Percentiles rank a stretch among this genome's conserved stretches.
Conservation (phyloP, 2,113 vertebrate species). For the Labeo rohita region DNA sequence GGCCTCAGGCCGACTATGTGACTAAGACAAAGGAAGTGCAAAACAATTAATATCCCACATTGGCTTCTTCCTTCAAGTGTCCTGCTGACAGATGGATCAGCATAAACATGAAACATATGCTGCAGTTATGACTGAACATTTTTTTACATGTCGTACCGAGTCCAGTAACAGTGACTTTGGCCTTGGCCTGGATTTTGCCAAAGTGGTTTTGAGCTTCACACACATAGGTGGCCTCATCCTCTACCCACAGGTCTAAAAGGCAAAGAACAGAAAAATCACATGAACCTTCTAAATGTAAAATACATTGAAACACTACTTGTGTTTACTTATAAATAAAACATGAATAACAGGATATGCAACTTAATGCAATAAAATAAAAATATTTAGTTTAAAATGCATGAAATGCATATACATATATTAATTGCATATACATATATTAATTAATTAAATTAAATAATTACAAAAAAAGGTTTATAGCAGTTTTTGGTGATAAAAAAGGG, state of each 20-base stretch:
- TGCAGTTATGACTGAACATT: background rate
- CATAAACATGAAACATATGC: slow-evolving; percentile 15
- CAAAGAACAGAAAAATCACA: slow-evolving; percentile 4
- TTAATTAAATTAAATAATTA: too few species aligned
- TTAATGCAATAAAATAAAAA: background rate
- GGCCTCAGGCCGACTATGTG: slow-evolving; percentile 5
- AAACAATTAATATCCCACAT: slow-evolving; percentile 22
- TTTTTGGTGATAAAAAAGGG: background rate
- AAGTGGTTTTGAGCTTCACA: slow-evolving; percentile 96
- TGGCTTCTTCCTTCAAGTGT: background rate
- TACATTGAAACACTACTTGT: background rate
- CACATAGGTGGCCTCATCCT: slow-evolving; percentile 85
- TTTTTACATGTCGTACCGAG: slow-evolving; percentile 78
- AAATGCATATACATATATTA: too few species aligned
- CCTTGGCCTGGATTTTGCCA: slow-evolving; percentile 84
- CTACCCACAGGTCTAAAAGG: slow-evolving; percentile 87
- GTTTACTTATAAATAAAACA: background rate
- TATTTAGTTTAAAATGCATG: too few species aligned
- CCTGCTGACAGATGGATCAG: background rate
- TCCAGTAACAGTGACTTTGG: slow-evolving; percentile 87
- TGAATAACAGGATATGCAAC: background rate
- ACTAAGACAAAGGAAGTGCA: slow-evolving; percentile 17
- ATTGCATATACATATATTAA: too few species aligned
- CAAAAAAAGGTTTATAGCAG: background rate
- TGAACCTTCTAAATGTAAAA: background rate